Percentiles rank a stretch among this genome's conserved stretches.
These are phyloP conservation scores for Crypturellus tataupa DNA, from an alignment of 2,797 vertebrate species.

Conservation along the genomic window DNA sequence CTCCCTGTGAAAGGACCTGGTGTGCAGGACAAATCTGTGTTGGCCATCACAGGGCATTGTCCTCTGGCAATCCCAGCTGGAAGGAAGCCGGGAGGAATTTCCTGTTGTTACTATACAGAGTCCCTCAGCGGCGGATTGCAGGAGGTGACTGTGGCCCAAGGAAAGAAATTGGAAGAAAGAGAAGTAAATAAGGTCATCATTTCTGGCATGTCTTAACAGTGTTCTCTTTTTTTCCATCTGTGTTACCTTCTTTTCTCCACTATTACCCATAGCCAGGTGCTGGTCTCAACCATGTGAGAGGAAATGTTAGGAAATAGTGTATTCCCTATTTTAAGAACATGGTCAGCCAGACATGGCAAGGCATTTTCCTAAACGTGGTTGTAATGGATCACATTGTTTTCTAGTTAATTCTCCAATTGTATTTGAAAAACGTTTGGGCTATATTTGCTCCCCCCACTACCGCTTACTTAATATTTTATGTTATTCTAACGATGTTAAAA, in stretches of 20 bases:
- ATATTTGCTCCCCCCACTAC: background rate
- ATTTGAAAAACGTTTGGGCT: background rate
- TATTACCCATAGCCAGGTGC: background rate
- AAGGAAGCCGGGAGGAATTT: background rate
- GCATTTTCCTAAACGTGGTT: background rate
- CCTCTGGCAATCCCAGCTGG: background rate
- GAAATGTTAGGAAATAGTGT: background rate
- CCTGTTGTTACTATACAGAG: background rate
- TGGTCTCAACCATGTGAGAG: background rate
- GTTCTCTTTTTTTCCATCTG: background rate
- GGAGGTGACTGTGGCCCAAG: background rate
- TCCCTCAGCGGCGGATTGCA: background rate
- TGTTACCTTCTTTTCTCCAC: background rate
- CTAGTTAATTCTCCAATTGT: background rate
- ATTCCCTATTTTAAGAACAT: conserved; percentile 8
- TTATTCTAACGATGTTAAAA: background rate
- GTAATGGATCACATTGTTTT: background rate
- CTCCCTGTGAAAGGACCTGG: background rate
- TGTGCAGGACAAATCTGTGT: background rate
- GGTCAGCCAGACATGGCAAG: background rate
- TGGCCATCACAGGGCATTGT: background rate
- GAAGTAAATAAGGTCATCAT: background rate
- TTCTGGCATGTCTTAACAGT: background rate
- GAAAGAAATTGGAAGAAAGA: rapidly evolving
- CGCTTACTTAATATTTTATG: conserved; percentile 4